Conservation (phyloP, 2,797 vertebrate species). For the Ctenopoma multispine region DNA sequence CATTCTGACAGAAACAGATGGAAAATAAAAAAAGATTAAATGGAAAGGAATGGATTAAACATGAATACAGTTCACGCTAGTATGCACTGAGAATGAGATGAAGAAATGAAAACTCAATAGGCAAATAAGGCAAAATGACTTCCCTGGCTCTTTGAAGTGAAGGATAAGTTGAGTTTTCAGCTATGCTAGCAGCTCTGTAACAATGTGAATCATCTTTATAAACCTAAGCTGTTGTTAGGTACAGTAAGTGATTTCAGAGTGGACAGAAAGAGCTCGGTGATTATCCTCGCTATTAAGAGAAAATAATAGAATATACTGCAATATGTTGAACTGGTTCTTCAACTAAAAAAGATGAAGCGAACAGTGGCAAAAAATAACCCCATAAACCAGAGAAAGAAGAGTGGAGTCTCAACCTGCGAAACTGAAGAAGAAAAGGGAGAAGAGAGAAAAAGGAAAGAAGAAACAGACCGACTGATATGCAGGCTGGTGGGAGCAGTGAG, state of each 20-base stretch:
- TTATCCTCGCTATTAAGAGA: too few species aligned
- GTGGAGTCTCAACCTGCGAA: not conserved
- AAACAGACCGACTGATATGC: slow-evolving; percentile 1
- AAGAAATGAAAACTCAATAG: not conserved
- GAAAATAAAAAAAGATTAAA: slow-evolving; percentile 14
- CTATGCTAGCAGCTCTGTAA: too few species aligned
- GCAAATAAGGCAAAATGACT: too few species aligned
- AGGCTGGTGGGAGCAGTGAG: slow-evolving; percentile 25
- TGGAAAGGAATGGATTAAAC: not conserved
- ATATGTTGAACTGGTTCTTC: not conserved
- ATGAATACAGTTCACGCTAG: not conserved
- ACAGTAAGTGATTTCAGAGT: not conserved
- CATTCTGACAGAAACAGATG: not conserved
- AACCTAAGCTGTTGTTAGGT: not conserved
- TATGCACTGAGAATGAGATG: fast-evolving
- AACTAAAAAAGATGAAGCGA: not conserved
- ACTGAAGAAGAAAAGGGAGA: not conserved
- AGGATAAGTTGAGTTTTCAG: not conserved
- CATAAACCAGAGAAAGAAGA: not conserved
- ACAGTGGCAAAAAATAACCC: not conserved
- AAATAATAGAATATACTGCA: not conserved
- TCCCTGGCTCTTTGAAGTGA: not conserved
- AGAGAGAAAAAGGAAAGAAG: not conserved
- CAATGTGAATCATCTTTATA: not conserved
- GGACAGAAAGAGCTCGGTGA: too few species aligned